Percentiles rank a stretch among this genome's conserved stretches.
These are phyloP conservation scores for Ceyx cyanopectus DNA, from an alignment of 2,113 vertebrate genomes.

Conservation along the genomic window DNA sequence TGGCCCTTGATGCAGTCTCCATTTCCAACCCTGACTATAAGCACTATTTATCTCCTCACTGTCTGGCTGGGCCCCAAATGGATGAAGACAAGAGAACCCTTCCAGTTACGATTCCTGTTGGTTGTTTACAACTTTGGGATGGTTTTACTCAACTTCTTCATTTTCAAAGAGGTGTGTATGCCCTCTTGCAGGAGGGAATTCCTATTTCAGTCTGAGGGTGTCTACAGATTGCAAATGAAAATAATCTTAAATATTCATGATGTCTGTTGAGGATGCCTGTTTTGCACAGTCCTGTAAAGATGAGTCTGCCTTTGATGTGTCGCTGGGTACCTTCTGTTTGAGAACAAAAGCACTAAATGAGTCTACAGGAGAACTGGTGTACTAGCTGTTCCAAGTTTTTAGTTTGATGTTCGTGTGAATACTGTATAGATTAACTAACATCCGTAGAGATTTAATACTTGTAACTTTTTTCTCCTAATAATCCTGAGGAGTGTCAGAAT, in stretches of 20 bases:
- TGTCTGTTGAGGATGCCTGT: neutral
- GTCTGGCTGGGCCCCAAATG: slow-evolving; percentile 98
- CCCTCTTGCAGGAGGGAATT: neutral
- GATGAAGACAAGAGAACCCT: slow-evolving; percentile 95
- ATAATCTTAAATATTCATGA: neutral
- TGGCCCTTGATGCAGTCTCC: slow-evolving; percentile 98
- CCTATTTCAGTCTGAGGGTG: neutral
- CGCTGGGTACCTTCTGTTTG: neutral
- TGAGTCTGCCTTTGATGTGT: neutral
- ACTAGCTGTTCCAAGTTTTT: neutral
- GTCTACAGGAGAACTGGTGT: neutral
- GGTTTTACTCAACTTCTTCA: slow-evolving; percentile 98
- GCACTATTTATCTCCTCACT: slow-evolving; percentile 93
- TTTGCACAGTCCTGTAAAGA: neutral
- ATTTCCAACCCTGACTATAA: slow-evolving; percentile 92
- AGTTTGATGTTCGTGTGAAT: neutral
- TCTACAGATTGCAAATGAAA: neutral
- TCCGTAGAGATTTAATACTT: neutral
- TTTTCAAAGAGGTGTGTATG: slow-evolving; percentile 94
- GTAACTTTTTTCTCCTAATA: neutral
- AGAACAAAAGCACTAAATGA: neutral
- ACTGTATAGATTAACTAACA: neutral
- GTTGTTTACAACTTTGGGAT: slow-evolving; percentile 98
- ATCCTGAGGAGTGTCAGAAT: neutral
- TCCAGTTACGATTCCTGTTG: slow-evolving; percentile 94